phyloP scores from a whole-genome alignment of 92 coral and sea anemone genomes.

The Palythoa grandis region DNA sequence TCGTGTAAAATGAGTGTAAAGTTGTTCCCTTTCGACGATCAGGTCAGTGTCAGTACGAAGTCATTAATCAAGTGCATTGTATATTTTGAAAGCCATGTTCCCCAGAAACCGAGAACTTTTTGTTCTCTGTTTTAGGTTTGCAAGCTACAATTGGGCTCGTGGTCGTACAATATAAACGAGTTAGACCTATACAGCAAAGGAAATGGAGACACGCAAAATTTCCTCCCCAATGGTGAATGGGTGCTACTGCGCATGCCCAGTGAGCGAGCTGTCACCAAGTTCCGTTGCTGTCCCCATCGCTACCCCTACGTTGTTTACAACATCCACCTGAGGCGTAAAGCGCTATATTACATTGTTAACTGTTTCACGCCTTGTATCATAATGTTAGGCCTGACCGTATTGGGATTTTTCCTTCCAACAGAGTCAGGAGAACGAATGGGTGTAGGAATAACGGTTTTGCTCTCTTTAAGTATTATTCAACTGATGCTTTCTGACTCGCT shows the following conservation, averaged over 20 bases:
- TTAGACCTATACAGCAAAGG: conserved; percentile 76
- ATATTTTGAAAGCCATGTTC: too few species aligned
- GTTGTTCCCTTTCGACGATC: conserved; percentile 87
- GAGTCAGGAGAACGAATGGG: conserved; percentile 94
- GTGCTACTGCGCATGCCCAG: conserved; percentile 81
- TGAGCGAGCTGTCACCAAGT: conserved; percentile 68
- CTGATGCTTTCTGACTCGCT: conserved; percentile 84
- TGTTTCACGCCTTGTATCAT: conserved; percentile 89
- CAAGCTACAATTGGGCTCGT: conserved; percentile 79
- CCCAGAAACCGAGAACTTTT: background rate
- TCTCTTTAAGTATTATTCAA: conserved; percentile 89
- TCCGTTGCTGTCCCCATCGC: conserved; percentile 84
- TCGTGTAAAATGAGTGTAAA: conserved; percentile 81
- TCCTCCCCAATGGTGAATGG: conserved; percentile 90
- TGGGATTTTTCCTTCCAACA: conserved; percentile 79
- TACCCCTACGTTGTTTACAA: conserved; percentile 76
- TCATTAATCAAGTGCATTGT: too few species aligned
- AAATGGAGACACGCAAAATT: conserved; percentile 76
- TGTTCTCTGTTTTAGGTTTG: conserved; percentile 55
- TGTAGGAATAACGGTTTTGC: conserved; percentile 83
- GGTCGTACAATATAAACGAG: conserved; percentile 80
- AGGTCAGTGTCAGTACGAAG: conserved; percentile 45
- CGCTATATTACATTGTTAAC: conserved; percentile 81
- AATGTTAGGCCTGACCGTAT: conserved; percentile 82
- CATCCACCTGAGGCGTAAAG: conserved; percentile 77